Evolutionary conservation across 2,797 vertebrate species (phyloP), one percentile per base, ranked within the genome.

Genomic region (Argentina silus): DNA sequence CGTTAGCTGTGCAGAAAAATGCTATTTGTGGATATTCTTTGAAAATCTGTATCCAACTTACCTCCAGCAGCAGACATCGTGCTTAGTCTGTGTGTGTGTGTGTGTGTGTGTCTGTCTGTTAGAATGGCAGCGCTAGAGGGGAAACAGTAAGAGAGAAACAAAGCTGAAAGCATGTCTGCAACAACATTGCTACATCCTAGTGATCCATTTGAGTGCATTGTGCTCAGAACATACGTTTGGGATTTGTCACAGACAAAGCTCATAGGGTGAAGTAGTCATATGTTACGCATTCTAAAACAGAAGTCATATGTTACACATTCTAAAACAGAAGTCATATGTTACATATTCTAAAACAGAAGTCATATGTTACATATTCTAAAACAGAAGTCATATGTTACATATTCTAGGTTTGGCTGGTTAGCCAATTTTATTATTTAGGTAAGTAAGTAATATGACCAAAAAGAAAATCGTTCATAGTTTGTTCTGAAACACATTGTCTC

Each of bases 21-120:
- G 11, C 50, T 67, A 21, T 42, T 50, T 7, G 44, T 53, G 27
- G 44, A 59, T 68, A 60, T 50, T 68, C 7, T 14, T 36, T 68
- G 43, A 47, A 57, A 67, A 42, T 67, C 6, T 42, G 36, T 72
- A 48, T 0, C 17, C 27, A 6, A 81, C 90, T 80, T 69, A 94
- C 93, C 93, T 84, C 81, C 84, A 74, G 73, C 72, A 61, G 87
- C 83, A 57, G 92, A 88, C 93, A 95, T 95, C 84, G 51, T 90
- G 89, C 23, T 70, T 81, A 2, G 57, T 66, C 69, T 81, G 71
- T 75, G 69, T 68, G 61, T n/a, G n/a, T 36, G 1, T 36, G 27
- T 4, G 57, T 66, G 67, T 81, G 71, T 75, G 70, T 68, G 61
- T 79, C 69, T 76, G 77, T 83, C 65, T 64, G 76, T 76, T 80